A percentile compares a stretch with the other conserved stretches of the same genome.
phyloP scores from a whole-genome alignment of 2,888 invertebrate genomes.

The Diaprepes abbreviatus region DNA sequence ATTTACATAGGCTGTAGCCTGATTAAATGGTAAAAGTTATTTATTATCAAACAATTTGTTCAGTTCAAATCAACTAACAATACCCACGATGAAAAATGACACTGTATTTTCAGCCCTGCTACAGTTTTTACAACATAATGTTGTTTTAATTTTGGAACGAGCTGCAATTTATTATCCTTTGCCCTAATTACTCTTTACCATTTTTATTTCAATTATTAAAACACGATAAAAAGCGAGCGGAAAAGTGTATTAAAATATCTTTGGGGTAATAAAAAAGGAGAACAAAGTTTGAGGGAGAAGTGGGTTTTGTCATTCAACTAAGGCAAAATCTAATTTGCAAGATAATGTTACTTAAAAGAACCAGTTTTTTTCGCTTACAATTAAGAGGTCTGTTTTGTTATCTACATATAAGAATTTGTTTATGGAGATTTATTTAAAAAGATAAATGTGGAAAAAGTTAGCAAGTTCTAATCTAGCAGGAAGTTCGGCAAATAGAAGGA shows the following conservation, averaged over 20 bases:
- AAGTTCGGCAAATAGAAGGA: too few relatives aligned
- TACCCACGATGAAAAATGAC: conserved; percentile 19
- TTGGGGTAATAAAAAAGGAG: too few relatives aligned
- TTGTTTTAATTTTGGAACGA: conserved; percentile 15
- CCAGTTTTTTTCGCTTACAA: too few relatives aligned
- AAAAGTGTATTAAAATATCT: background rate
- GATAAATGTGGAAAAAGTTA: too few relatives aligned
- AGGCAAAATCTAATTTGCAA: conserved; percentile 20
- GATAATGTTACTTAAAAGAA: too few relatives aligned
- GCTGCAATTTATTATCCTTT: conserved; percentile 21
- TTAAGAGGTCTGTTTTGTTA: too few relatives aligned
- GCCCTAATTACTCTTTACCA: conserved; percentile 13
- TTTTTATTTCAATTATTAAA: conserved; percentile 14
- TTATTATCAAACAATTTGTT: conserved; percentile 49
- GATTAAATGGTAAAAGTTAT: conserved; percentile 50
- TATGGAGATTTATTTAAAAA: too few relatives aligned
- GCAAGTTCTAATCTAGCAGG: too few relatives aligned
- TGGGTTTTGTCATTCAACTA: background rate
- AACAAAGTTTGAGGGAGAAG: too few relatives aligned
- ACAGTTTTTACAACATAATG: conserved; percentile 29
- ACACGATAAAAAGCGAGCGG: background rate
- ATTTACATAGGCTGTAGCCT: conserved; percentile 47
- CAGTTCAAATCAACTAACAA: conserved; percentile 37
- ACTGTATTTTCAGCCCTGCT: conserved; percentile 8
- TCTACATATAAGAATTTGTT: too few relatives aligned